A percentile compares a stretch with the other conserved stretches of the same genome.
Conservation (phyloP, 53 echinoderm and acorn worm genomes). For the Echinometra lucunter region DNA sequence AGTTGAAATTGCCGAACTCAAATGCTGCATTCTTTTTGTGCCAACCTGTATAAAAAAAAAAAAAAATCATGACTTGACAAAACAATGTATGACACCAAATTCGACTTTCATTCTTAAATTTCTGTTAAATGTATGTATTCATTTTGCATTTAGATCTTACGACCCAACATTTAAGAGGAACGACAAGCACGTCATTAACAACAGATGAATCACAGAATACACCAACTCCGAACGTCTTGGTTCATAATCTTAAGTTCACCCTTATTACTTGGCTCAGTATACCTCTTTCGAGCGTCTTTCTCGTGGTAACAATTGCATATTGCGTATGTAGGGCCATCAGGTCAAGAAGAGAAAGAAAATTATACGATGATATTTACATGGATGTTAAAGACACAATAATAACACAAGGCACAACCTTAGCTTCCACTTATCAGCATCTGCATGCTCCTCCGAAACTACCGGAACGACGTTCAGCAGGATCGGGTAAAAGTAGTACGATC, state of each 20-base stretch:
- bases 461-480: neutral
- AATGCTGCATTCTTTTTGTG: too few relatives aligned
- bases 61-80: too few relatives aligned
- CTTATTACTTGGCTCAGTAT: neutral
- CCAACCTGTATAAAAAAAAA: too few relatives aligned
- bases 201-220: neutral
- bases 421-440: neutral
- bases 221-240: neutral
- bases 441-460: neutral
- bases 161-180: too few relatives aligned
- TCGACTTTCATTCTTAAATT: too few relatives aligned
- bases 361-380: neutral
- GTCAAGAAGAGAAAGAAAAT: neutral
- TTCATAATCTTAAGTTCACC: neutral
- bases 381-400: neutral
- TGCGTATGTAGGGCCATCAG: neutral
- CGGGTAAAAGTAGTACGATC: neutral
- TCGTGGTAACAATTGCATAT: neutral
- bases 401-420: neutral
- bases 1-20: too few relatives aligned
- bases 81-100: too few relatives aligned
- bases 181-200: too few relatives aligned
- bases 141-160: too few relatives aligned
- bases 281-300: neutral
- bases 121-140: too few relatives aligned